Base-by-base conservation (phyloP, 1,140 invertebrate species). In the Drosophila dunni region DNA sequence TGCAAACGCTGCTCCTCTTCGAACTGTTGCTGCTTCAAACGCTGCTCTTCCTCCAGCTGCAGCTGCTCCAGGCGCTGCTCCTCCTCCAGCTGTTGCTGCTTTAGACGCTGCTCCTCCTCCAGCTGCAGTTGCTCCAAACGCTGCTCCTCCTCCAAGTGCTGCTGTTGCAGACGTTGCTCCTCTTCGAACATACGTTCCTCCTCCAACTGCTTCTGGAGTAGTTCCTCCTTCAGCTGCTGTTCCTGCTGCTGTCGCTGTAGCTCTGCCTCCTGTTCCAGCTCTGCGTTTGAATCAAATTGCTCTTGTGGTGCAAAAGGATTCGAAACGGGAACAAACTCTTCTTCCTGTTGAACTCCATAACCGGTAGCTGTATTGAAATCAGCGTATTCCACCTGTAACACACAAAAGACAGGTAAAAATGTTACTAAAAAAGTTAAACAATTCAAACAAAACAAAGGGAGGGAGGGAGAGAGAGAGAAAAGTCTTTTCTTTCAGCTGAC, bases 321-420 rank as follows among this genome's bases (percentile, higher is more conserved):
- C 40, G 73, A 68, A 45, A 61, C 63, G 7, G 44, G 44, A 8
- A 48, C 15, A 20, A 46, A 24, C 17, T 51, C 42, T 10, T 62
- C 50, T 8, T 67, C 33, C 10, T 51, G 46, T 51, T 69, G 70
- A 64, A 76, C 65, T 50, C 44, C 64, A 64, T 64, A 56, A 48
- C 45, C 75, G 67, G 69, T 57, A 74, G 66, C 83, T 86, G 79
- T 51, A 70, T 77, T 71, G 15, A 78, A 63, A 56, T 71, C 83
- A 86, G 83, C 79, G 51, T 82, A 65, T 70, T 88, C 83, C 76
- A 66, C 66, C 83, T 86, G 65, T 46, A 58, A 76, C 11, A 29
- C 38, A 42, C n/a, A 65, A 9, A 48, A 24, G 44, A 51, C 7
- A 36, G 7, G 15, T 54, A 54, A 15, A 42, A 44, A 7, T 29